A percentile compares a stretch with the other conserved stretches of the same genome.
These are phyloP conservation scores for Lytechinus pictus DNA, from an alignment of 35 echinoderm and acorn worm species.

Conservation along the genomic window DNA sequence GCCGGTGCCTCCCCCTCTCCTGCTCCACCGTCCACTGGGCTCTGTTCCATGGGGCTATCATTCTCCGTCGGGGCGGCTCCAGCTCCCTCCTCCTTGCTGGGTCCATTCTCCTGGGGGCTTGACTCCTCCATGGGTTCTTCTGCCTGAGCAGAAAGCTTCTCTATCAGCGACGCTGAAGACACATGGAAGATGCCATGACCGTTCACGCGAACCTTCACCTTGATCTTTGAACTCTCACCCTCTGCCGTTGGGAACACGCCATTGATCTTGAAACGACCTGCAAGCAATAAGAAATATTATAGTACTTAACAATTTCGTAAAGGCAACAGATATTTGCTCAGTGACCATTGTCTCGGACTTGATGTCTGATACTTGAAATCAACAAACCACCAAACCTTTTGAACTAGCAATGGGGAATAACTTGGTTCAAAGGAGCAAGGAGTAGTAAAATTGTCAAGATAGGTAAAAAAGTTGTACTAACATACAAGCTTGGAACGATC, in stretches of 20 bases:
- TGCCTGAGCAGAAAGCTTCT: constrained; percentile 71
- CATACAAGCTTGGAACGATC: too few relatives aligned
- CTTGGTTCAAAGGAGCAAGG: too few relatives aligned
- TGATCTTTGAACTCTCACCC: constrained; percentile 94
- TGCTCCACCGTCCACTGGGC: background rate
- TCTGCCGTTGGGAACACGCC: constrained; percentile 79
- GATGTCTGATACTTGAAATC: too few relatives aligned
- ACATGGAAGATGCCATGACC: constrained; percentile 91
- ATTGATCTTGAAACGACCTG: constrained; percentile 87
- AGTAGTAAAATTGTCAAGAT: too few relatives aligned
- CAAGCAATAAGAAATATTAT: background rate
- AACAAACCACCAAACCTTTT: too few relatives aligned
- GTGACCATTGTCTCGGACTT: too few relatives aligned
- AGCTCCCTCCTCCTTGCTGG: constrained; percentile 49
- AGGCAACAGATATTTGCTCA: background rate
- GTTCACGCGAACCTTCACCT: constrained; percentile 91
- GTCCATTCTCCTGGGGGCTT: constrained; percentile 42
- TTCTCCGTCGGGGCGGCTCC: constrained; percentile 22
- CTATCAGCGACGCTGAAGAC: constrained; percentile 83
- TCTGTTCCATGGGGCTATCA: constrained; percentile 33
- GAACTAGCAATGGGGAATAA: too few relatives aligned
- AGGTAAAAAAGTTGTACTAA: too few relatives aligned
- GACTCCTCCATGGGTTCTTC: constrained; percentile 32
- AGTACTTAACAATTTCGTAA: background rate
- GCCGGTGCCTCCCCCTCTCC: constrained; percentile 25